Evolutionary conservation across 2,888 invertebrate species (phyloP), one percentile per base, ranked within the genome.

Genomic region (Entomobrya multifasciata): DNA sequence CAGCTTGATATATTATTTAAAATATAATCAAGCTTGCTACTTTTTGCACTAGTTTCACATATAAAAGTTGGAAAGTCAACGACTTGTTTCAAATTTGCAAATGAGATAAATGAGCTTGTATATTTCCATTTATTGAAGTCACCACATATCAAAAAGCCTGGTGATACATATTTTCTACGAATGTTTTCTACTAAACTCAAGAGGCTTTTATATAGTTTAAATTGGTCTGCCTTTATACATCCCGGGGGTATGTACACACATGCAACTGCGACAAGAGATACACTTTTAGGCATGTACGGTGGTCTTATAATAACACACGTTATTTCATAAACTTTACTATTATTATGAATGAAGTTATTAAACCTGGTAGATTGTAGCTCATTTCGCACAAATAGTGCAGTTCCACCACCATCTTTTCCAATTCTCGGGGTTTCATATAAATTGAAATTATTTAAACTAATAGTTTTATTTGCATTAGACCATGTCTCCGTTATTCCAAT

Each of bases 71-170:
- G 41, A 25, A 22, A 25, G 17, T 22, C n/a, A 78, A 4, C 10
- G 2, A 11, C 41, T 25, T 25, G 25, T 22, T 44, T 78, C 60
- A 1, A 78, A 13, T 8, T 13, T 41, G 1, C 60, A 60, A 5
- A 22, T n/a, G 13, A 8, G 15, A 15, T 11, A 44, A 17, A 60
- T 0, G 36, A 22, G 17, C 36, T 30, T 11, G 49, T n/a, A 10
- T 36, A 67, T 41, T 67, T 52, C 67, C 67, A 80, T 20, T 67
- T 67, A 27, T 80, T 80, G 27, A 80, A 67, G 11, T 67, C 67
- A 1, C 67, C 80, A 11, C 49, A 8, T 5, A 80, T 67, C 1
- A 80, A 36, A 36, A 80, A 55, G 0, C 80, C 80, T 11, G 80
- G 80, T 3, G 55, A 27, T 1, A 1, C 13, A 15, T 80, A 67